Conservation (phyloP, 1,140 invertebrate species). For the Telenomus remus region DNA sequence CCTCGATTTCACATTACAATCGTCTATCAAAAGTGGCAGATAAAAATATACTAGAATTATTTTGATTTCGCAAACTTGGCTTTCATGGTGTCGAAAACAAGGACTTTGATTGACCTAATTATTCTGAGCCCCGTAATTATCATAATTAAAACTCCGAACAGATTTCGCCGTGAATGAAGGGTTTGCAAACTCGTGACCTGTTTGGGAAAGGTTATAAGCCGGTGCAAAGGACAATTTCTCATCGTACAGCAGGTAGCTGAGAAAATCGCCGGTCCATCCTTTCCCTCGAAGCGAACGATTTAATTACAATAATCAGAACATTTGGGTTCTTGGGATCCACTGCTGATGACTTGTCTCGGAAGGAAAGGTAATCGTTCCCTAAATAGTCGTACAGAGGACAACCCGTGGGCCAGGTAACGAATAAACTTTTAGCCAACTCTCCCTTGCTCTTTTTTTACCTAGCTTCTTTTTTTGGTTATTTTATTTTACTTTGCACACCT, state of each 20-base stretch:
- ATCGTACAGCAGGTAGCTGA: constrained; percentile 59
- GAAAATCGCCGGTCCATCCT: constrained; percentile 52
- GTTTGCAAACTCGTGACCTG: constrained; percentile 28
- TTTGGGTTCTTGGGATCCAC: constrained; percentile 64
- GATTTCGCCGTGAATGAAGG: constrained; percentile 27
- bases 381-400: constrained; percentile 63
- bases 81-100: not conserved
- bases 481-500: constrained; percentile 18
- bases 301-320: constrained; percentile 73
- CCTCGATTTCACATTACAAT: no score
- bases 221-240: constrained; percentile 53
- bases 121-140: constrained; percentile 10
- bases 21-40: no score
- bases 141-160: constrained; percentile 20
- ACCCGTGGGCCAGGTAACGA: constrained; percentile 42
- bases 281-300: constrained; percentile 62
- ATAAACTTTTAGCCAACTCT: constrained; percentile 17
- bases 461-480: no score
- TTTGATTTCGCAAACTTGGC: not conserved
- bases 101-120: constrained; percentile 17
- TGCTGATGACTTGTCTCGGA: constrained; percentile 65
- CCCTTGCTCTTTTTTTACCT: constrained; percentile 2
- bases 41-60: no score
- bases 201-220: constrained; percentile 33
- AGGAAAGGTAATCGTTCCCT: constrained; percentile 65